Conservation (phyloP, 1,140 invertebrate species). For the Trichomalopsis sarcophagae region DNA sequence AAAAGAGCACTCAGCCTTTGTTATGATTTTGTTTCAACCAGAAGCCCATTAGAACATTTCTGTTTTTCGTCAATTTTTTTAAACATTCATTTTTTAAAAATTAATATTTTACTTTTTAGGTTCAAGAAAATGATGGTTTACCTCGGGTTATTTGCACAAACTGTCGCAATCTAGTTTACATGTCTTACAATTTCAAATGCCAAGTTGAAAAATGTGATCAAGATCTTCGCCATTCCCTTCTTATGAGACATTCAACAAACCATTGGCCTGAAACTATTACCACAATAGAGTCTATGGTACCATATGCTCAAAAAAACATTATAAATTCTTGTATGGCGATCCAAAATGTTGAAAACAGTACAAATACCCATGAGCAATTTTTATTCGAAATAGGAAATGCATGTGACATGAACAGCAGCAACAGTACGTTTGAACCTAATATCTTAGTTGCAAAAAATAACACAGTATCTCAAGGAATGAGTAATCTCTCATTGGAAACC, state of each 20-base stretch:
- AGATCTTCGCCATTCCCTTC: conserved; percentile 56
- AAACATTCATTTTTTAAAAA: not conserved
- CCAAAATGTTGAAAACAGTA: conserved; percentile 23
- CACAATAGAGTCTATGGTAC: conserved; percentile 17
- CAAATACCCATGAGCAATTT: conserved; percentile 42
- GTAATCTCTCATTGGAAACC: conserved; percentile 1
- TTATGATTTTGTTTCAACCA: conserved; percentile 8
- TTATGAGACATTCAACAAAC: conserved; percentile 52
- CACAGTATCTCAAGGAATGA: conserved; percentile 9
- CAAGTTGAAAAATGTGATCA: conserved; percentile 70
- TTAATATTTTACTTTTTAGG: conserved; percentile 58
- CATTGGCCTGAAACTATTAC: conserved; percentile 41
- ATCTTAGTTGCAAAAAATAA: conserved; percentile 12
- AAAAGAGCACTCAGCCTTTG: conserved; percentile 34
- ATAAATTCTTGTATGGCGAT: conserved; percentile 21
- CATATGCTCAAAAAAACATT: conserved; percentile 41
- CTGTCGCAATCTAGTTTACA: conserved; percentile 67
- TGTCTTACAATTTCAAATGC: conserved; percentile 71
- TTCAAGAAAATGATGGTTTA: conserved; percentile 70
- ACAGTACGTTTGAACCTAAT: not conserved
- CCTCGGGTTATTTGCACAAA: conserved; percentile 69
- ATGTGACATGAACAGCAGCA: conserved; percentile 43
- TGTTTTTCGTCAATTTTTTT: not conserved
- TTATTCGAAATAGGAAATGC: conserved; percentile 49
- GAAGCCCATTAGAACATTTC: not conserved